Evolutionary conservation across 2,888 invertebrate genomes (phyloP), one percentile per base, ranked within the genome.

Genomic region (Caenorhabditis plicata): DNA sequence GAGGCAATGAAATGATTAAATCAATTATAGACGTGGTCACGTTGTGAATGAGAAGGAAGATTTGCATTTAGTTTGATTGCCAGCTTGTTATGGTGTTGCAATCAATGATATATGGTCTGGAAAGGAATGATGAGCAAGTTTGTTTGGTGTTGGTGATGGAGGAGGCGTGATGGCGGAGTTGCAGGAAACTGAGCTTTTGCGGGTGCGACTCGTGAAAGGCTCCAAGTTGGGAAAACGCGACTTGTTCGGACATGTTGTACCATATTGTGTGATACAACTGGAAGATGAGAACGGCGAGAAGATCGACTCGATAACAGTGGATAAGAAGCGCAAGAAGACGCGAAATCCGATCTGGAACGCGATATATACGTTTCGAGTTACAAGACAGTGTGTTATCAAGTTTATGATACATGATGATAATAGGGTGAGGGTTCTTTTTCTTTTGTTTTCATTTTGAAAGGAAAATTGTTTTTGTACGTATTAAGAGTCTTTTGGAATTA

Each of bases 211-310:
- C 63, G 85, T 91, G 70, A 88, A 89, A 73, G 93, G 92, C 33
- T 22, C 38, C 22, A 89, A 91, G 75, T 86, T 98, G 80, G 95
- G 95, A 51, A 94, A 94, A 83, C 96, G 96, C 84, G 96, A 98
- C 83, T 94, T 98, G 80, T 96, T 98, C 85, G 96, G 96, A 79
- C 94, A 95, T 78, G 92, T 94, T 85, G 95, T 96, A 85, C 96
- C 96, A 4, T 96, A 96, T 86, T 94, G 94, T 35, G 87, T 90
- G 75, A 88, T 96, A 81, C 91, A 92, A 83, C 85, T 96, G 26
- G 81, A 75, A 31, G 60, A 50, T 38, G 33, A 35, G 2, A 51
- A 53, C 23, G 64, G 64, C 0, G 39, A 51, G 4, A 25, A 36
- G 71, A 90, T 92, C 83, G 88, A 89, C 84, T 90, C 90, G 63